Percentiles rank a stretch among this genome's conserved stretches.
Conservation (phyloP, 2,113 vertebrate species). For the Dunckerocampus dactyliophorus region DNA sequence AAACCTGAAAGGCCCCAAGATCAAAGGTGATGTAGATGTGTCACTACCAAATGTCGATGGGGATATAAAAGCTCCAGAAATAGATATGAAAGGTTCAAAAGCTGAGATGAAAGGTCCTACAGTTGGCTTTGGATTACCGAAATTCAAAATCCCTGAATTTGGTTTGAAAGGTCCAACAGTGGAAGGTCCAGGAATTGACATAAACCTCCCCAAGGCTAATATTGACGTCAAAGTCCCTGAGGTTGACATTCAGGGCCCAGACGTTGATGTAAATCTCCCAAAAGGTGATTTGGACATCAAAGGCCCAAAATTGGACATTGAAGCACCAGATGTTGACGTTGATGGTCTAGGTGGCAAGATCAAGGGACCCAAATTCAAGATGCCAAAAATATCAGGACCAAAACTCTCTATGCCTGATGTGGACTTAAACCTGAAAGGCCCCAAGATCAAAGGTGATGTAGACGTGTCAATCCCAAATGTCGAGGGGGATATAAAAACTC, state of each 20-base stretch:
- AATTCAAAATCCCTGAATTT: conserved; percentile 61
- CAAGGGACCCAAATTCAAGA: conserved; percentile 20
- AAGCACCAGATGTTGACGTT: conserved; percentile 12
- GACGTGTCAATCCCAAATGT: conserved; percentile 14
- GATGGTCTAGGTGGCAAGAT: conserved; percentile 1
- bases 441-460: conserved; percentile 10
- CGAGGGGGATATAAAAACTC: neutral
- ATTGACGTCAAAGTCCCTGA: conserved; percentile 12
- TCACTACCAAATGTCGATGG: neutral
- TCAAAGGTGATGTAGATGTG: conserved; percentile 2
- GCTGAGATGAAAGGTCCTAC: neutral
- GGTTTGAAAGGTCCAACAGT: conserved; percentile 56
- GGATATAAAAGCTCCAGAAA: conserved; percentile 27
- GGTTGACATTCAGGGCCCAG: conserved; percentile 25
- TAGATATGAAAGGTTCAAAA: conserved; percentile 6
- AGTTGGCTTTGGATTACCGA: conserved; percentile 26
- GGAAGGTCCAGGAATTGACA: neutral
- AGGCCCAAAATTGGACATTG: neutral
- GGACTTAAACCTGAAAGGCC: conserved; percentile 19
- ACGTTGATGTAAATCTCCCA: conserved; percentile 15
- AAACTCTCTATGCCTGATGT: conserved; percentile 36
- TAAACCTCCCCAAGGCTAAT: neutral
- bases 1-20: neutral
- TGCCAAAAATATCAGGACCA: conserved; percentile 14
- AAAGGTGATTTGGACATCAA: conserved; percentile 11